Percentiles rank a stretch among this genome's conserved stretches.
Conservation (phyloP, 2,113 vertebrate genomes). For the Athene cunicularia region DNA sequence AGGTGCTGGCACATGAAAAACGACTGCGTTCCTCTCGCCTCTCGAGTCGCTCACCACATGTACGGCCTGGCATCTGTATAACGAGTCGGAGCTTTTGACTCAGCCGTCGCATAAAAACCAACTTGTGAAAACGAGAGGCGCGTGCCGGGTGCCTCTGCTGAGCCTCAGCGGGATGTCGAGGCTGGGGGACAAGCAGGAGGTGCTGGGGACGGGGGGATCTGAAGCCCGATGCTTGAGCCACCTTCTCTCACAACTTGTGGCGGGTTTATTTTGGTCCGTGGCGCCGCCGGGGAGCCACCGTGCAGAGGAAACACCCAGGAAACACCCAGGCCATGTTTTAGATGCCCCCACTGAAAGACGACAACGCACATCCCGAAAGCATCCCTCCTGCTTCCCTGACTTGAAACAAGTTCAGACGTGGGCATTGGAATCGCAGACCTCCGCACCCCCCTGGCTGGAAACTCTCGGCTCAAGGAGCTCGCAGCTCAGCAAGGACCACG, state of each 20-base stretch:
- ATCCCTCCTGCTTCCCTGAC: not conserved
- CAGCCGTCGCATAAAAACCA: not conserved
- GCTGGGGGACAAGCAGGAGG: not conserved
- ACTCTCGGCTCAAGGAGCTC: not conserved
- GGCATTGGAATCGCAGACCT: rapidly evolving
- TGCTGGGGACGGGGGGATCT: not conserved
- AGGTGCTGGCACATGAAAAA: not conserved
- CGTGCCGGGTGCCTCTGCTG: not conserved
- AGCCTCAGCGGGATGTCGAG: not conserved
- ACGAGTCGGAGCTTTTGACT: not conserved
- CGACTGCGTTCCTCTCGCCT: rapidly evolving
- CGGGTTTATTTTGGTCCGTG: not conserved
- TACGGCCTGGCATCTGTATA: rapidly evolving
- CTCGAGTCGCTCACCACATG: rapidly evolving
- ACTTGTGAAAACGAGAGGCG: not conserved
- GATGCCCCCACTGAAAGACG: rapidly evolving
- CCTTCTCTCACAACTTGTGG: not conserved
- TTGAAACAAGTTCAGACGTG: rapidly evolving
- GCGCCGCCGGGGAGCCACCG: not conserved
- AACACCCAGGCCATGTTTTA: rapidly evolving
- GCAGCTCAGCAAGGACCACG: rapidly evolving
- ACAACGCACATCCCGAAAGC: rapidly evolving
- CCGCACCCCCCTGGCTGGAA: too few species aligned
- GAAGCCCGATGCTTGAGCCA: not conserved
- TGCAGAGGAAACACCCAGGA: too few species aligned